Conservation (phyloP, 2,888 invertebrate species). For the Pachydiplax longipennis region DNA sequence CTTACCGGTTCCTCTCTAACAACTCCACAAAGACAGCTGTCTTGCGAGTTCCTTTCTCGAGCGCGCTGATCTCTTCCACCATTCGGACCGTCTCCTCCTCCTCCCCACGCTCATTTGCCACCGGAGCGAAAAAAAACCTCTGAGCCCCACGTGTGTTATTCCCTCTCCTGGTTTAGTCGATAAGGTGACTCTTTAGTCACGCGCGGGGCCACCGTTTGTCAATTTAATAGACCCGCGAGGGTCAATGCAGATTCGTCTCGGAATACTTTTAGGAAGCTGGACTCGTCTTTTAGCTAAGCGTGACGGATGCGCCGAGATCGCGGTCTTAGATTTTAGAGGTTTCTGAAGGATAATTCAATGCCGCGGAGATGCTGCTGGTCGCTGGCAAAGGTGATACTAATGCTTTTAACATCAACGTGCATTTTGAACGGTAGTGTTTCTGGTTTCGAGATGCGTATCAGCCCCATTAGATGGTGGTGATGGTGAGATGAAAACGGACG, state of each 20-base stretch:
- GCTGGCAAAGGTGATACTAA: too few relatives aligned
- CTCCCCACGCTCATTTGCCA: background rate
- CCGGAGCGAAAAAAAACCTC: background rate
- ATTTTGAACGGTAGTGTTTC: too few relatives aligned
- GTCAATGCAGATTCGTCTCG: background rate
- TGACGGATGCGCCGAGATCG: background rate
- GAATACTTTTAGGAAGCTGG: background rate
- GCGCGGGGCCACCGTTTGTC: background rate
- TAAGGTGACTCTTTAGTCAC: background rate
- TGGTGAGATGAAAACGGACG: too few relatives aligned
- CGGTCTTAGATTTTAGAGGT: background rate
- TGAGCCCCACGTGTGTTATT: background rate
- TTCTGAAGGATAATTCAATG: background rate
- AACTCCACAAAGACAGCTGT: conserved; percentile 45
- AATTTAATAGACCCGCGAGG: background rate
- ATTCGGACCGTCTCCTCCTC: conserved; percentile 2
- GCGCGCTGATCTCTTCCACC: conserved; percentile 16
- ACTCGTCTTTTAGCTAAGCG: background rate
- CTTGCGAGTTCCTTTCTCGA: conserved; percentile 28
- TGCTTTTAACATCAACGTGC: too few relatives aligned
- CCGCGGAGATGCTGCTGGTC: too few relatives aligned
- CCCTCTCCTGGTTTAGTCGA: background rate
- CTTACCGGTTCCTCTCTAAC: conserved; percentile 43
- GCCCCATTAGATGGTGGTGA: too few relatives aligned
- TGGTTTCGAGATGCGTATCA: too few relatives aligned